Base-by-base conservation (phyloP, 1,140 invertebrate species). In the Brachionus rubens region DNA sequence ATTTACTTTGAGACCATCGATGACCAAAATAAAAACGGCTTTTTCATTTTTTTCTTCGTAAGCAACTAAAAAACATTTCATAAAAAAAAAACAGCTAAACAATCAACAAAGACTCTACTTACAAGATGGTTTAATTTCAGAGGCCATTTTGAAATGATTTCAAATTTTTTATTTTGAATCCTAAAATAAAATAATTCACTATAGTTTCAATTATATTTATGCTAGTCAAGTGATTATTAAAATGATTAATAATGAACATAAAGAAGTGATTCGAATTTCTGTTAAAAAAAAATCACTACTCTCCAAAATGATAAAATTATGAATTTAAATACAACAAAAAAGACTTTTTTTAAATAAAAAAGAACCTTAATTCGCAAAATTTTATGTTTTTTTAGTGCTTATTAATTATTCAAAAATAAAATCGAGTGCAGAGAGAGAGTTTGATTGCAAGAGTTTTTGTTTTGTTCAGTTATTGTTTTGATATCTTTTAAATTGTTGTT, bases 371-470 rank as follows among this genome's bases (percentile, higher is more conserved):
- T 59, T 59, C 36, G 28, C n/a, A 59, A 59, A 59, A 59, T 19
- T 59, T 59, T 59, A 59, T 59, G 54, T 33, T 59, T 59, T 59
- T 54, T 52, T 54, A n/a, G n/a, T 59, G 3, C 3, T 59, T 59
- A 59, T 59, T 59, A 59, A 59, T 59, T 59, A 59, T 59, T 59
- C 54, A 36, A 59, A 19, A 59, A 33, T 59, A 59, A 36, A 36
- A 36, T 5, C 4, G 26, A 59, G 54, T 59, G 54, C 54, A 59
- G 54, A 59, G 36, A 59, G 28, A 9, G 10, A 33, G 2, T 40
- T 59, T 36, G 33, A 36, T 36, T 59, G 54, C 54, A 59, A 59
- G 19, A 14, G 50, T 54, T 54, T 26, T 26, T 9, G 36, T 21
- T 1, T 36, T 36, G 0, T 30, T 9, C 14, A 36, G 9, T 36